These are phyloP conservation scores for Dicaeum eximium DNA, from an alignment of 2,113 vertebrate species.

Conservation along the genomic window DNA sequence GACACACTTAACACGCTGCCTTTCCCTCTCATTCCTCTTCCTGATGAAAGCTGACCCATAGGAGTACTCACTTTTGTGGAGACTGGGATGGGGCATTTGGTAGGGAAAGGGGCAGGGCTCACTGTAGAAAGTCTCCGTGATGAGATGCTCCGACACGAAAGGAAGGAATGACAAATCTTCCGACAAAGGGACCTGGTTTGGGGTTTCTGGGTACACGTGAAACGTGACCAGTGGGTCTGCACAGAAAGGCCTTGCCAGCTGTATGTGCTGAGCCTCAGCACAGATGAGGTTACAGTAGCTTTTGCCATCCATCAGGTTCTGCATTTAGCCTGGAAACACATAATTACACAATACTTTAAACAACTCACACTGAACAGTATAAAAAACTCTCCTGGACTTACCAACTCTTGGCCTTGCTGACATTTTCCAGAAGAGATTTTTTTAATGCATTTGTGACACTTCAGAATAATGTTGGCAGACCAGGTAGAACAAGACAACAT, in stretches of 20 bases:
- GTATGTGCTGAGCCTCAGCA: slow-evolving; percentile 48
- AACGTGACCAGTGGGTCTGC: slow-evolving; percentile 60
- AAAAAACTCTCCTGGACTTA: not conserved
- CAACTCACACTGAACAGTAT: not conserved
- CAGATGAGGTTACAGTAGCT: slow-evolving; percentile 38
- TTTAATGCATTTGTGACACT: not conserved
- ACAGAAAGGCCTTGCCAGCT: slow-evolving; percentile 57
- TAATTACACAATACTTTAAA: not conserved
- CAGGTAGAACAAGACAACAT: not conserved
- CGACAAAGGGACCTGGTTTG: slow-evolving; percentile 31
- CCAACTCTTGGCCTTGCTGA: not conserved
- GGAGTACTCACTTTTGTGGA: slow-evolving; percentile 54
- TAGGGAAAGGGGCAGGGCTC: slow-evolving; percentile 59
- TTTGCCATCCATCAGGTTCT: slow-evolving; percentile 55
- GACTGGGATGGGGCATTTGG: slow-evolving; percentile 26
- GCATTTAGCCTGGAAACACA: slow-evolving; percentile 62
- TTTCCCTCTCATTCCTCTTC: slow-evolving; percentile 79
- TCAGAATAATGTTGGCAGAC: not conserved
- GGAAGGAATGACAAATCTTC: slow-evolving; percentile 69
- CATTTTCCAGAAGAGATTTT: not conserved
- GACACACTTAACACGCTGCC: slow-evolving; percentile 79
- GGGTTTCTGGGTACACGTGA: slow-evolving; percentile 58
- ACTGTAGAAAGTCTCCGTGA: slow-evolving; percentile 34
- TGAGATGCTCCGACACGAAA: slow-evolving; percentile 52
- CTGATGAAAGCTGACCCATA: slow-evolving; percentile 74